Conservation (phyloP, 2,888 invertebrate genomes). For the Caenorhabditis doughertyi region DNA sequence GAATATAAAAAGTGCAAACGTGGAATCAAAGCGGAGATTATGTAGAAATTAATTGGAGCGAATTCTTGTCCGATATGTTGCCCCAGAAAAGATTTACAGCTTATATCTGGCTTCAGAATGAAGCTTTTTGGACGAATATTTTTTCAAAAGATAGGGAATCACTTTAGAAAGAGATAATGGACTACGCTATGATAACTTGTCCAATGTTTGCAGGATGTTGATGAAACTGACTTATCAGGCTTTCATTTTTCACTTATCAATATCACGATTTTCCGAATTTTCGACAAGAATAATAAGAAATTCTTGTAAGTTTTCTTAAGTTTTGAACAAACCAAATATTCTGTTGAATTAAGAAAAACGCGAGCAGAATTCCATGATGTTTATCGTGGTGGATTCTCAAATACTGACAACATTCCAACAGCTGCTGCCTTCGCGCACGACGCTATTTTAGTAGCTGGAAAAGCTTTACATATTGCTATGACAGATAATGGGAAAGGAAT, state of each 20-base stretch:
- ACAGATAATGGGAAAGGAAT: slow-evolving; percentile 63
- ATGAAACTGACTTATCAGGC: slow-evolving; percentile 68
- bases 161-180: no score
- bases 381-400: slow-evolving; percentile 63
- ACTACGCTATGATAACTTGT: no score
- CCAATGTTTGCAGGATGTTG: slow-evolving; percentile 67
- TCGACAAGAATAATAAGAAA: slow-evolving; percentile 67
- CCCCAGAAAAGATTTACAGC: no score
- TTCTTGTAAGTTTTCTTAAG: slow-evolving; percentile 64
- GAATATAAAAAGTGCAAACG: no score
- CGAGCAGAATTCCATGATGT: slow-evolving; percentile 66
- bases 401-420: slow-evolving; percentile 58
- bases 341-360: slow-evolving; percentile 60
- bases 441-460: slow-evolving; percentile 74
- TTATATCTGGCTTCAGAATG: no score
- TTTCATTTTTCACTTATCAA: slow-evolving; percentile 75
- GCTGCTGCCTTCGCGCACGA: slow-evolving; percentile 76
- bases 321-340: neutral
- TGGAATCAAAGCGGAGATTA: no score
- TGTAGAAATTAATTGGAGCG: no score
- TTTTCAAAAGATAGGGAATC: no score
- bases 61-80: no score
- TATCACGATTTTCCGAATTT: slow-evolving; percentile 73
- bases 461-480: slow-evolving; percentile 66
- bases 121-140: no score